A percentile compares a stretch with the other conserved stretches of the same genome.
Conservation (phyloP, 2,888 invertebrate genomes). For the Miltochrista miniata region DNA sequence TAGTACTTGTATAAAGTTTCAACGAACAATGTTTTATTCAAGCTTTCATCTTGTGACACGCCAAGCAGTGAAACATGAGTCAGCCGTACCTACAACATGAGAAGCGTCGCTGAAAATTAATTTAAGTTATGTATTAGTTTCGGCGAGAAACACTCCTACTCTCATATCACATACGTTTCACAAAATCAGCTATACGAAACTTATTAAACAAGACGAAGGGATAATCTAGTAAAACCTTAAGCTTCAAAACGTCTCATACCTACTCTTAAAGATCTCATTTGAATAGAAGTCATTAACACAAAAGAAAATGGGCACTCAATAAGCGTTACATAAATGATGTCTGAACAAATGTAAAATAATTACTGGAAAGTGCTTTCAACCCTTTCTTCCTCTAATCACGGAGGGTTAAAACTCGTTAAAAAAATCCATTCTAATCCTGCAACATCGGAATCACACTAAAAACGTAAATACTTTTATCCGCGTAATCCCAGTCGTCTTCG, state of each 20-base stretch:
- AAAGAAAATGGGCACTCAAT: constrained; percentile 46
- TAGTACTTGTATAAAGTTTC: not conserved
- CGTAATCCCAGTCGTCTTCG: constrained; percentile 75
- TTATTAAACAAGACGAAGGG: constrained; percentile 2
- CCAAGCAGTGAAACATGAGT: constrained; percentile 19
- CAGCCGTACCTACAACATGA: constrained; percentile 27
- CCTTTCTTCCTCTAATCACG: constrained; percentile 75
- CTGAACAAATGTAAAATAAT: constrained; percentile 76
- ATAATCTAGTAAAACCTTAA: constrained; percentile 15
- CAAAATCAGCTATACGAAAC: constrained; percentile 4
- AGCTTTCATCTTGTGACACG: constrained; percentile 9
- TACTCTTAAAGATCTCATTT: constrained; percentile 28
- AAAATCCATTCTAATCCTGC: constrained; percentile 72
- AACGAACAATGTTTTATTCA: not conserved
- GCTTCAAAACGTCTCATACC: constrained; percentile 13
- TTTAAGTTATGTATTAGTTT: constrained; percentile 49
- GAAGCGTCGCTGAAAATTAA: constrained; percentile 50
- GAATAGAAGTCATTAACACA: constrained; percentile 40
- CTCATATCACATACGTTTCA: constrained; percentile 29
- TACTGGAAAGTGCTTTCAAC: constrained; percentile 74
- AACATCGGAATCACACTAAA: constrained; percentile 79
- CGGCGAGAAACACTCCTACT: constrained; percentile 36
- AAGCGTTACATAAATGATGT: constrained; percentile 51
- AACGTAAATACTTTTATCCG: constrained; percentile 79
- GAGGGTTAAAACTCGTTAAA: constrained; percentile 69